These are phyloP conservation scores for Cherax quadricarinatus DNA, from an alignment of 1,140 invertebrate species.

Conservation along the genomic window DNA sequence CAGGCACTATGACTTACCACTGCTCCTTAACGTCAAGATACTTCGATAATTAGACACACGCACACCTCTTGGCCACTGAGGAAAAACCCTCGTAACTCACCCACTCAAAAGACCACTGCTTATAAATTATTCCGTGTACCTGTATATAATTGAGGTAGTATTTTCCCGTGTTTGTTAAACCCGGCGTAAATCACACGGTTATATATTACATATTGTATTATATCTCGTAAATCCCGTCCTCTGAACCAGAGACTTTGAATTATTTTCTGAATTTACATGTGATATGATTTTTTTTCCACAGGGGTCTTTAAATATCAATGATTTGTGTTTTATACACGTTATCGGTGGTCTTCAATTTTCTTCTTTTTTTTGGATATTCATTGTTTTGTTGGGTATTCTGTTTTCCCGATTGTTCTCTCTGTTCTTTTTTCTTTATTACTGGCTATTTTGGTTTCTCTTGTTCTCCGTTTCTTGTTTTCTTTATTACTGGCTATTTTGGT, in stretches of 20 bases:
- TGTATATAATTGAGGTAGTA: conserved; percentile 25
- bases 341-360: background rate
- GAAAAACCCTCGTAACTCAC: background rate
- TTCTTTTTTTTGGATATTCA: background rate
- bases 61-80: background rate
- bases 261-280: background rate
- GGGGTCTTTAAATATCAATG: too few species aligned
- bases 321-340: background rate
- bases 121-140: conserved; percentile 26
- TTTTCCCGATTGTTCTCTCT: background rate
- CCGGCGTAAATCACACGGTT: conserved; percentile 1
- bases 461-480: background rate
- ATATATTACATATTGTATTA: conserved; percentile 1
- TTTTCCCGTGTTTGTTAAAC: conserved; percentile 33
- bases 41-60: background rate
- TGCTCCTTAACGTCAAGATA: background rate
- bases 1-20: too few species aligned
- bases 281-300: background rate
- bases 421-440: background rate
- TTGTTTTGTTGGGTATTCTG: conserved; percentile 17
- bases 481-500: background rate
- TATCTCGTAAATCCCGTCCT: conserved; percentile 9
- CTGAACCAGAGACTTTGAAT: background rate
- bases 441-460: background rate
- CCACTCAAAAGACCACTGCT: background rate